These are phyloP conservation scores for Darevskia nairensis DNA, from an alignment of 2,797 vertebrate genomes.

Conservation along the genomic window DNA sequence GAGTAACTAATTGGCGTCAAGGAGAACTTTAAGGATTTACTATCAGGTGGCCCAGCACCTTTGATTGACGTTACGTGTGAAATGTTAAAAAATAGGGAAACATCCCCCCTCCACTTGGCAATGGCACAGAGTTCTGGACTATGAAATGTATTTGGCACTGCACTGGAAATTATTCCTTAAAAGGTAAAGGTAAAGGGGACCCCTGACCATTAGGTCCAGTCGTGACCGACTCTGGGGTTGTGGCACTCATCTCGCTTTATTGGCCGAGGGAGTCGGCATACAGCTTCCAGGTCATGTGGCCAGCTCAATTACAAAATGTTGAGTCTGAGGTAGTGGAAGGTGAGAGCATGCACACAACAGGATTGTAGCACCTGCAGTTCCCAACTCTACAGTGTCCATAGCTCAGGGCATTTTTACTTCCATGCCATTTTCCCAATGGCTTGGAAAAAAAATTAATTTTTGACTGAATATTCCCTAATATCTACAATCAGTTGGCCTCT, in stretches of 20 bases:
- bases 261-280: no score
- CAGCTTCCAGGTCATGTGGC: no score
- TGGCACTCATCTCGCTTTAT: no score
- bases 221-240: no score
- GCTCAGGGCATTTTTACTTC: background rate
- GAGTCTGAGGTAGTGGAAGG: constrained; percentile 25
- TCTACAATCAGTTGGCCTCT: constrained; percentile 37
- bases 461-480: constrained; percentile 54
- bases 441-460: constrained; percentile 45
- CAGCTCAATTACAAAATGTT: constrained; percentile 19
- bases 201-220: no score
- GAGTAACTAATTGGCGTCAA: background rate
- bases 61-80: background rate
- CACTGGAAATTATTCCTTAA: background rate
- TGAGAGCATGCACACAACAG: background rate
- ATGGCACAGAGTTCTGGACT: background rate
- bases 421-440: constrained; percentile 20
- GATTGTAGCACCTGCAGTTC: constrained; percentile 16
- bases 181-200: no score
- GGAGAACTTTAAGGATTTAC: background rate
- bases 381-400: constrained; percentile 25
- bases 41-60: no score
- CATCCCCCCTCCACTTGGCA: background rate
- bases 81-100: background rate
- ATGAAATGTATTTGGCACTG: background rate